phyloP scores from a whole-genome alignment of 2,888 invertebrate genomes.

The Cantharis flavilabris region DNA sequence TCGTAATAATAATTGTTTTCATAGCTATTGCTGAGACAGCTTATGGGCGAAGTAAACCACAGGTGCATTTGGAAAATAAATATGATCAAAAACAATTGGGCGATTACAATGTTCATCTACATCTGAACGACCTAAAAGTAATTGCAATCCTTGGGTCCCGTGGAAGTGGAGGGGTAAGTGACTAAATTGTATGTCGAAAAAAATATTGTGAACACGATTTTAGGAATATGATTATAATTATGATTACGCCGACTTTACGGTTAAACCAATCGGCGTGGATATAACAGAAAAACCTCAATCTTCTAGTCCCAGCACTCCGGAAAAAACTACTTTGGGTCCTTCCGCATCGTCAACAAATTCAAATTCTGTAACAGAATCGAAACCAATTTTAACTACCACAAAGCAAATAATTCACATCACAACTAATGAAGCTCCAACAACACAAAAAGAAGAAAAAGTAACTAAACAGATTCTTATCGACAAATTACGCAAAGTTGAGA shows the following conservation, averaged over 20 bases:
- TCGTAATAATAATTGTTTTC: not conserved
- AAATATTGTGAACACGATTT: constrained; percentile 34
- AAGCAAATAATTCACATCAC: not conserved
- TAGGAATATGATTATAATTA: constrained; percentile 77
- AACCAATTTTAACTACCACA: not conserved
- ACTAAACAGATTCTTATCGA: not conserved
- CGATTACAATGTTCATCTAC: constrained; percentile 77
- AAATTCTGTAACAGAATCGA: not conserved
- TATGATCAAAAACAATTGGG: constrained; percentile 80
- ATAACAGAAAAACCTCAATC: not conserved
- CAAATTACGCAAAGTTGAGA: not conserved
- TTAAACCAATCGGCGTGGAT: constrained; percentile 59
- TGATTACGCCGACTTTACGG: constrained; percentile 73
- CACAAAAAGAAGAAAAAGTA: not conserved
- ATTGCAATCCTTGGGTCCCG: constrained; percentile 69
- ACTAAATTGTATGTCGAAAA: not conserved
- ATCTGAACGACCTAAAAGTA: constrained; percentile 77
- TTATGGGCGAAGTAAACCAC: constrained; percentile 1
- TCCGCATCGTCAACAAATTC: not conserved
- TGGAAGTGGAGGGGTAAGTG: constrained; percentile 62
- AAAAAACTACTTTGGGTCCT: not conserved
- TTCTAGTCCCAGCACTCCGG: not conserved
- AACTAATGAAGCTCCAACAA: not conserved
- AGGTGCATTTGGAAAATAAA: constrained; percentile 38
- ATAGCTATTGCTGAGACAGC: not conserved